Evolutionary conservation across 2,888 invertebrate species (phyloP), one percentile per base, ranked within the genome.

Genomic region (Stictocephala bisonia): DNA sequence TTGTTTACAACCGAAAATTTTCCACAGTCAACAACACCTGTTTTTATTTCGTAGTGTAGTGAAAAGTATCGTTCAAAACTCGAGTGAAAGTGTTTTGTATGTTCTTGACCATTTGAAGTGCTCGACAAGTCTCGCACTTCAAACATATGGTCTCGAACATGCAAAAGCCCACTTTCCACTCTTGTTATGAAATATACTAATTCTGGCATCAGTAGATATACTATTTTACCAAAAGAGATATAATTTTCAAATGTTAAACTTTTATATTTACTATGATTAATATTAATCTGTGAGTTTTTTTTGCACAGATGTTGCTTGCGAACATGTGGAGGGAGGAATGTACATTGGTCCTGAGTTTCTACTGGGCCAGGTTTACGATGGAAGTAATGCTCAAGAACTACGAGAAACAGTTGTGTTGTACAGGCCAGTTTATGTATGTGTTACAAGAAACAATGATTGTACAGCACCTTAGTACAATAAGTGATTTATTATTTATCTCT

Each of bases 321-420:
- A 90, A 56, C 90, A 90, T 79, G 91, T 92, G 0, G 93, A 93
- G 83, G 93, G 92, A 11, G 93, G 93, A 0, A 88, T 90, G 83
- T 93, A 92, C 84, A 88, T 91, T 56, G 91, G 91, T 20, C 91
- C 92, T 0, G 92, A 93, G 83, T 93, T 93, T 82, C 88, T 92
- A 69, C 83, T 93, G 64, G 92, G 92, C 1, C 91, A 93, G 83
- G 93, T 93, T 3, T 92, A 93, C 82, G 91, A 91, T 82, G 91
- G 91, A 18, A 88, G 87, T 24, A 87, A 86, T 69, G 75, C 68
- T 13, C 78, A 79, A 58, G 74, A 76, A 31, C 77, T 79, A 71
- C 85, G 86, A 67, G 88, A 88, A 75, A 86, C 88, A 1, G 85
- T 90, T 35, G 87, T 91, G 56, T 85, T 92, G 56, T 92, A 90